Conservation (phyloP, 2,888 invertebrate genomes). For the Autographa pulchrina region DNA sequence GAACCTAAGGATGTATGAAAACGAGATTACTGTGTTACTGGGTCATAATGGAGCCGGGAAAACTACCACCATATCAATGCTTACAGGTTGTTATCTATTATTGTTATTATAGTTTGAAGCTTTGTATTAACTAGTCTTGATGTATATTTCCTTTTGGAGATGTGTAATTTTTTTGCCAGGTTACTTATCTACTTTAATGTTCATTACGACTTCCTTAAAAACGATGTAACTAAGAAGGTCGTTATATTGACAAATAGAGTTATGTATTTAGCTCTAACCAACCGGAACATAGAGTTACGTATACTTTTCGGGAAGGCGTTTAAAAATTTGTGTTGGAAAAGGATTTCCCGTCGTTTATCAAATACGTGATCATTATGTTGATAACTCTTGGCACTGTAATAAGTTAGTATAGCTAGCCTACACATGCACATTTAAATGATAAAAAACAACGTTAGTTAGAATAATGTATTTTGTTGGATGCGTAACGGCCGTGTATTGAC, state of each 20-base stretch:
- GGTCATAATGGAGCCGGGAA: slow-evolving; percentile 96
- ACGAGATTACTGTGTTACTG: slow-evolving; percentile 94
- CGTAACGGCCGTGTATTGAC: not conserved
- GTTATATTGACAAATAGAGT: not conserved
- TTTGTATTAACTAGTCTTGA: not conserved
- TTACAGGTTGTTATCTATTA: slow-evolving; percentile 90
- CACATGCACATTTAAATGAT: slow-evolving; percentile 3
- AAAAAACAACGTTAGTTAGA: not conserved
- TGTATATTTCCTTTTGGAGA: not conserved
- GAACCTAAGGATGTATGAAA: slow-evolving; percentile 95
- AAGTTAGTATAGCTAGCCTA: not conserved
- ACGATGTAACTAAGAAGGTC: not conserved
- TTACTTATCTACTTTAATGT: not conserved
- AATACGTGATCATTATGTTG: not conserved
- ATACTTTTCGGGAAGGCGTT: not conserved
- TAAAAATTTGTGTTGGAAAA: not conserved
- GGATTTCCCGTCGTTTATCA: not conserved
- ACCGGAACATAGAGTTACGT: not conserved
- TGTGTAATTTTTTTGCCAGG: not conserved
- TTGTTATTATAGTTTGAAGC: not conserved
- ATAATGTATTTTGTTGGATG: not conserved
- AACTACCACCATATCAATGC: slow-evolving; percentile 98
- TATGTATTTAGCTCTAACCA: not conserved
- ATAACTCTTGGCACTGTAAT: not conserved
- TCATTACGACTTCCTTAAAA: not conserved